phyloP scores from a whole-genome alignment of 2,888 invertebrate genomes.

The Petrolisthes manimaculis region DNA sequence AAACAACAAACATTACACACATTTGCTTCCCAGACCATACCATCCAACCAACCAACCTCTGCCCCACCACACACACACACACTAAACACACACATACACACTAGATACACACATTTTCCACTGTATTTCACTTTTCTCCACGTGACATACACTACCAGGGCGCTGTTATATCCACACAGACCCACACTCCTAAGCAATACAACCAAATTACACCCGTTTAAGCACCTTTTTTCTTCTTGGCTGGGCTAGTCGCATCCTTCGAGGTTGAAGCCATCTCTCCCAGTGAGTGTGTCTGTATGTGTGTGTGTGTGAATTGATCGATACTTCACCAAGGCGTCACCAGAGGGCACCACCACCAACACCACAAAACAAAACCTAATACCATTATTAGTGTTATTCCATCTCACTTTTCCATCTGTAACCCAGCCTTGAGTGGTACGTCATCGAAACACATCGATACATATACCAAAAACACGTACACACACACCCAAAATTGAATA shows the following conservation, averaged over 20 bases:
- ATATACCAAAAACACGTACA: background rate
- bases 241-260: slow-evolving; percentile 59
- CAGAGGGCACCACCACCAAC: slow-evolving; percentile 47
- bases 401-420: background rate
- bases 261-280: slow-evolving; percentile 61
- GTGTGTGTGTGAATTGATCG: slow-evolving; percentile 62
- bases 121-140: slow-evolving; percentile 17
- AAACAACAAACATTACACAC: no score
- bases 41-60: background rate
- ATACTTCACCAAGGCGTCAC: slow-evolving; percentile 53
- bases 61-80: slow-evolving; percentile 3
- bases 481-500: no score
- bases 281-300: no score
- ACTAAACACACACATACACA: slow-evolving; percentile 7
- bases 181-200: background rate
- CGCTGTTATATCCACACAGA: background rate
- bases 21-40: slow-evolving; percentile 1
- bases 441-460: background rate
- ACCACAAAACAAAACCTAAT: slow-evolving; percentile 25
- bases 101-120: no score
- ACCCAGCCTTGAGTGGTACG: no score
- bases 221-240: slow-evolving; percentile 64
- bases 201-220: slow-evolving; percentile 27
- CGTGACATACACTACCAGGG: background rate
- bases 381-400: background rate